Evolutionary conservation across 2,797 vertebrate species (phyloP), one percentile per base, ranked within the genome.

Genomic region (Miichthys miiuy): DNA sequence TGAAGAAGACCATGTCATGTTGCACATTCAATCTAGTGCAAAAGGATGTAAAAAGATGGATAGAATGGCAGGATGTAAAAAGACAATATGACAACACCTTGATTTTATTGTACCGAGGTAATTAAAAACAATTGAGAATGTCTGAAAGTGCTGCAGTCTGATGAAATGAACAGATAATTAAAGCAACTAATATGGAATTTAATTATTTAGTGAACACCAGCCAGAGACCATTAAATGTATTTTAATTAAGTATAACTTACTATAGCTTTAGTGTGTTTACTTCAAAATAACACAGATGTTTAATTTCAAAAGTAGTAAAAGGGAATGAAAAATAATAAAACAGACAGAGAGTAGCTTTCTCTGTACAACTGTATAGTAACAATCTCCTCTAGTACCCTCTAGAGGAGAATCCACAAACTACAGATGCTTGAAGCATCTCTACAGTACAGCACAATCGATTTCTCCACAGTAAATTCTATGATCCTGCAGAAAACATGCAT

Each of bases 361-460:
- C 18, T 68, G 48, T n/a, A 68, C 27, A 70, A 71, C 30, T 56
- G 55, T 27, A 48, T 4, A 14, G n/a, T 77, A 89, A 80, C 69
- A 66, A 75, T 85, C 75, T 82, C 63, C 91, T 94, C 83, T 92
- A 86, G 75, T 86, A 75, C 93, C 94, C 91, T 91, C 94, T 94
- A 91, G 79, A 94, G 95, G 93, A 80, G 17, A 61, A 71, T 84
- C 74, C 16, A 64, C 8, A 75, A 85, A 91, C 65, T 92, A 80
- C 91, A 92, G 51, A 60, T 42, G 42, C 44, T 74, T 69, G 27
- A 8, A 21, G 50, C 46, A 55, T n/a, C 54, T 66, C 30, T 6
- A 23, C 8, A 55, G 27, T 13, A 41, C 11, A 55, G 27, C 16
- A 41, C 11, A 47, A 30, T 51, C 0, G 1, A 65, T 51, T 67